Base-by-base conservation (phyloP, 2,888 invertebrate species). In the Microctonus hyperodae region DNA sequence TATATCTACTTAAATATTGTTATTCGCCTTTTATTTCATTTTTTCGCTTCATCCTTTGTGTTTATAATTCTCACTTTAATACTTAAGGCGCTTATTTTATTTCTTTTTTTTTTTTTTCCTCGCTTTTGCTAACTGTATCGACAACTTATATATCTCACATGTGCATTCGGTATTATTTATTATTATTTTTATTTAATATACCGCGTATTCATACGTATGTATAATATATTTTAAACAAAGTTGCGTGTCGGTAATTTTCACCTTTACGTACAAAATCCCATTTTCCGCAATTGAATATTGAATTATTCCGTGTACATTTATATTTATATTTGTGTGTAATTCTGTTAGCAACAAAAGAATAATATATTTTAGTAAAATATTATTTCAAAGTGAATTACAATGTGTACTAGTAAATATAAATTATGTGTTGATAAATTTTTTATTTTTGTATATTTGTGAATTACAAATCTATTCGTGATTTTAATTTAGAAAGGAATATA, bases 11-110 rank as follows among this genome's bases (percentile, higher is more conserved):
- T 6, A 16, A 6, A 44, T 44, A 44, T 44, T 20, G 44, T 44
- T 55, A 23, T 44, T 55, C 28, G 70, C 70, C 62, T 57, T 56
- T 63, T 69, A 67, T 74, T 70, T 71, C 72, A 69, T 67, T 44
- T 44, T 44, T 9, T 68, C 64, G 64, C 67, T 64, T 68, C 67
- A 59, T 68, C 16, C 40, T 22, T 58, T 13, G 13, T 58, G 9
- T 44, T 44, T 44, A n/a, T n/a, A 37, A 13, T 11, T n/a, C 16
- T 44, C 28, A 28, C 60, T 37, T 33, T 33, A 28, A 55, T n/a
- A n/a, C 28, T 55, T 11, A 11, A 11, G 11, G 51, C 53, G 53
- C 61, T 51, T n/a, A n/a, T n/a, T n/a, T n/a, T n/a, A n/a, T n/a
- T 50, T 55, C 55, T n/a, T n/a, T n/a, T n/a, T n/a, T n/a, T n/a